Evolutionary conservation across 2,113 vertebrate species (phyloP), one percentile per base, ranked within the genome.

Genomic region (Poeciliopsis occidentalis): DNA sequence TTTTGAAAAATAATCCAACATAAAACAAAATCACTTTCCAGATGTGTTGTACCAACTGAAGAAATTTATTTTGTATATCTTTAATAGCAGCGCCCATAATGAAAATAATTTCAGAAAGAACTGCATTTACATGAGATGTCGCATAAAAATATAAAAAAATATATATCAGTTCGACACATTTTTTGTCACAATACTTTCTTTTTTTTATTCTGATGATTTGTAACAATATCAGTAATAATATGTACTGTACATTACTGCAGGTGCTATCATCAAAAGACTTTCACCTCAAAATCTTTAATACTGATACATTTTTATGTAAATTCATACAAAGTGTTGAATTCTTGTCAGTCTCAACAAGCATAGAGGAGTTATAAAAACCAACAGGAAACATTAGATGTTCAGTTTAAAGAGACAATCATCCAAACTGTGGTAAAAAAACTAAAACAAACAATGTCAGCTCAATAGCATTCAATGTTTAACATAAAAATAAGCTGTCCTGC

Each of bases 191-290:
- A 51, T 10, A 11, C 44, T 82, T 76, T 60, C 3, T 70, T 74
- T 71, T 30, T 78, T 90, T 90, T 86, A 85, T 87, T 89, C 68
- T 70, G 62, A 76, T 67, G 75, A 69, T 31, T 67, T 66, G 32
- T 64, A 77, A 76, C 60, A 79, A 78, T 89, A 77, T 73, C 54
- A 31, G 15, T 10, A 68, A 66, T 79, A 32, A 69, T 81, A 83
- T 85, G 64, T 81, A 85, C 74, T 85, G 64, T 81, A 85, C 74
- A 85, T 80, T 31, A 34, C 31, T 63, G 71, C 32, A 71, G 64
- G 29, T 29, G 37, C 60, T 5, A 12, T 24, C 37, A 68, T 61
- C 61, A 30, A 26, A 62, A 75, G 66, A 67, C 72, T 54, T 0
- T 66, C 0, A 37, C 57, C 30, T 66, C 26, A 73, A 29, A 61